phyloP scores from a whole-genome alignment of 1,140 invertebrate species.

The Dendrolimus punctatus region DNA sequence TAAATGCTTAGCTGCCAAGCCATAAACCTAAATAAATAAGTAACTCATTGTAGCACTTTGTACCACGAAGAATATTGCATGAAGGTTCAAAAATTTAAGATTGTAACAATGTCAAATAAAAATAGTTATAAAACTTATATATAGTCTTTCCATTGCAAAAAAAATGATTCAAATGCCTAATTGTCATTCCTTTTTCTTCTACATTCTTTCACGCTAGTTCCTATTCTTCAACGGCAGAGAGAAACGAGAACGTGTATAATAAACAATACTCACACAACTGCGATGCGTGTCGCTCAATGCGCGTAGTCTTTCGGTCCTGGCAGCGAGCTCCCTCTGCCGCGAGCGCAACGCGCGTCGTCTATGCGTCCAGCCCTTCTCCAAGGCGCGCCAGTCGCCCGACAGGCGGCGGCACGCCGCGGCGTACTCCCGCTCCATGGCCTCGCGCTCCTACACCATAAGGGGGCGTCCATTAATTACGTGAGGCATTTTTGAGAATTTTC shows the following conservation, averaged over 20 bases:
- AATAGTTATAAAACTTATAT: too few species aligned
- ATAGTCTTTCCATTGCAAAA: too few species aligned
- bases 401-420: slow-evolving; percentile 71
- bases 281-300: slow-evolving; percentile 49
- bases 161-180: too few species aligned
- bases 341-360: slow-evolving; percentile 68
- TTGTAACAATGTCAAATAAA: too few species aligned
- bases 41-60: too few species aligned
- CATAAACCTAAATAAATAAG: too few species aligned
- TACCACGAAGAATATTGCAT: too few species aligned
- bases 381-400: slow-evolving; percentile 70
- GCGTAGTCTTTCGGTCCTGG: slow-evolving; percentile 55
- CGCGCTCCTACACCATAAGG: slow-evolving; percentile 71
- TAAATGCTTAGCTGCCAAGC: too few species aligned
- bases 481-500: too few species aligned
- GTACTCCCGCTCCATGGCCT: slow-evolving; percentile 74
- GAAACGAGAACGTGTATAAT: background rate
- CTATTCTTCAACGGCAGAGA: background rate
- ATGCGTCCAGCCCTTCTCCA: slow-evolving; percentile 70
- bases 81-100: too few species aligned
- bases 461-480: too few species aligned
- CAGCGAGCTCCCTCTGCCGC: slow-evolving; percentile 66
- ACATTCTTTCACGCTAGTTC: background rate
- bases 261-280: slow-evolving; percentile 25
- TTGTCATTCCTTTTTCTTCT: too few species aligned